A percentile compares a stretch with the other conserved stretches of the same genome.
These are phyloP conservation scores for Felis catus DNA, from an alignment of 2,113 vertebrate genomes.

Conservation along the genomic window DNA sequence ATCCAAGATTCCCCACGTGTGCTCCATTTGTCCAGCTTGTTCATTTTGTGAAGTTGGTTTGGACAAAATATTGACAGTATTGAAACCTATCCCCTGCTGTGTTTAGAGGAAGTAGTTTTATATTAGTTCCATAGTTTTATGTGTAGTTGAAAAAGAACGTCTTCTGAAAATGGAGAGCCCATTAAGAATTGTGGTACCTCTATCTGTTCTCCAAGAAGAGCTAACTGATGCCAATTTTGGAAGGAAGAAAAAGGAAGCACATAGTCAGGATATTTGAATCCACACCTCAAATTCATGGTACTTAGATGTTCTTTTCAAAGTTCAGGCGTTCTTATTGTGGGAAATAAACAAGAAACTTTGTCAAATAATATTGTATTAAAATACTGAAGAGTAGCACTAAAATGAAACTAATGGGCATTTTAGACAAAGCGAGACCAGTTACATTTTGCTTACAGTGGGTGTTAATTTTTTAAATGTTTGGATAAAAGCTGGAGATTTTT, in stretches of 20 bases:
- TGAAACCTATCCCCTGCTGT: not conserved
- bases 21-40: not conserved
- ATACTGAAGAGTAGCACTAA: not conserved
- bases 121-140: slow-evolving; percentile 45
- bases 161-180: not conserved
- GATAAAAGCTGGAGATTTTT: not conserved
- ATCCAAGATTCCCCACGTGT: not conserved
- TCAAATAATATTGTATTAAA: slow-evolving; percentile 1
- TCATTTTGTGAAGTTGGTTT: not conserved
- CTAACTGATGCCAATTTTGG: not conserved
- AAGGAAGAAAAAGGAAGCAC: not conserved
- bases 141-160: not conserved
- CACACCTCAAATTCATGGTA: not conserved
- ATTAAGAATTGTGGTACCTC: not conserved
- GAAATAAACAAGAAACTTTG: slow-evolving; percentile 10
- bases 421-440: not conserved
- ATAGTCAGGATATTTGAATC: not conserved
- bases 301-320: not conserved
- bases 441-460: not conserved
- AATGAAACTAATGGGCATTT: not conserved
- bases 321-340: not conserved
- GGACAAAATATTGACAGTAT: not conserved
- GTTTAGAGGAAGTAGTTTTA: slow-evolving; percentile 9
- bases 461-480: not conserved
- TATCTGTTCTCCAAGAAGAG: not conserved